These are phyloP conservation scores for Urocynchramus pylzowi DNA, from an alignment of 2,113 vertebrate genomes.

Conservation along the genomic window DNA sequence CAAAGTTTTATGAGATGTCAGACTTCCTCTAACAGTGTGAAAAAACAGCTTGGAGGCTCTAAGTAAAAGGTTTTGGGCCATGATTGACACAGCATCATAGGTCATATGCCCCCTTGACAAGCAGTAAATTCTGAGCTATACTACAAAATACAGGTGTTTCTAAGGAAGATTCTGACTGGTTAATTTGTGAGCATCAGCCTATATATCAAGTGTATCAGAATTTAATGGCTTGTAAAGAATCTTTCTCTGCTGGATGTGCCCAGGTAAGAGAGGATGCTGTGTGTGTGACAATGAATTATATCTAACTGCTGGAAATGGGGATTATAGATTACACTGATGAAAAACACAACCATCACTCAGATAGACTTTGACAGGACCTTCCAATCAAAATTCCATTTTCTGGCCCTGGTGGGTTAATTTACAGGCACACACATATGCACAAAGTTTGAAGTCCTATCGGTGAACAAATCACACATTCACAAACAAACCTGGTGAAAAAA, in stretches of 20 bases:
- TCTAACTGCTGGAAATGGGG: not conserved
- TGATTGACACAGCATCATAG: slow-evolving; percentile 51
- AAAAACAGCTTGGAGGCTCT: slow-evolving; percentile 19
- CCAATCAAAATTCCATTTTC: slow-evolving; percentile 48
- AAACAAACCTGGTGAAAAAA: slow-evolving; percentile 18
- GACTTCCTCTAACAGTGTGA: slow-evolving; percentile 43
- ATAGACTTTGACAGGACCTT: slow-evolving; percentile 42
- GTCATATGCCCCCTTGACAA: slow-evolving; percentile 44
- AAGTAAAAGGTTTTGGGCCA: slow-evolving; percentile 41
- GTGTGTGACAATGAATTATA: slow-evolving; percentile 52
- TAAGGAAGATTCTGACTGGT: slow-evolving; percentile 36
- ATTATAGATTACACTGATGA: slow-evolving; percentile 57
- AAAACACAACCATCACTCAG: slow-evolving; percentile 61
- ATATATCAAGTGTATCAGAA: slow-evolving; percentile 48
- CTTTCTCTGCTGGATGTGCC: not conserved
- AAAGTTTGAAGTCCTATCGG: not conserved
- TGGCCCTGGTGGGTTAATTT: slow-evolving; percentile 5
- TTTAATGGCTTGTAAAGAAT: not conserved
- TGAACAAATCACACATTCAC: not conserved
- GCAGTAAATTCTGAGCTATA: slow-evolving; percentile 54
- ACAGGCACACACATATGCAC: not conserved
- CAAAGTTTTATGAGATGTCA: slow-evolving; percentile 66
- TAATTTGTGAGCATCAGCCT: slow-evolving; percentile 57
- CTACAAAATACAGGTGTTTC: slow-evolving; percentile 64
- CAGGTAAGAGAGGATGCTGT: not conserved